Evolutionary conservation across 2,113 vertebrate species (phyloP).

Genomic region (Pimephales promelas): DNA sequence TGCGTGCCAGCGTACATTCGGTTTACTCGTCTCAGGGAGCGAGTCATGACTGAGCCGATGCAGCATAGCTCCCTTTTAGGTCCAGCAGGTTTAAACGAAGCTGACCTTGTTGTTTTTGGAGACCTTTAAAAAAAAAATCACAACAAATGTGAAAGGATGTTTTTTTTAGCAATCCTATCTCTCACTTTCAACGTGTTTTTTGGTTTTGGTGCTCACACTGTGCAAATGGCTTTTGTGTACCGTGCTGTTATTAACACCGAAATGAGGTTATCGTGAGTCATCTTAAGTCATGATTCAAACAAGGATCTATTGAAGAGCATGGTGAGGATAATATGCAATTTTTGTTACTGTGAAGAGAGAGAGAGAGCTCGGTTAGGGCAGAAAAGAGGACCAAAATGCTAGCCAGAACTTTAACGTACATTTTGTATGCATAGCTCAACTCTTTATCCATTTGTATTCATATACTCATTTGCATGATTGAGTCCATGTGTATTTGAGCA

Average conservation of each 20-base stretch:
- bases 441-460: slow-evolving; percentile 60
- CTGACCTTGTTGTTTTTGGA: slow-evolving; percentile 10
- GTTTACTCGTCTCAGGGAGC: slow-evolving; percentile 25
- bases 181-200: not conserved
- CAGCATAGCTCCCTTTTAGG: not conserved
- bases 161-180: not conserved
- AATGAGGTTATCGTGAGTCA: slow-evolving; percentile 13
- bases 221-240: not conserved
- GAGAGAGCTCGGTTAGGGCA: slow-evolving; percentile 28
- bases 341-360: slow-evolving; percentile 31
- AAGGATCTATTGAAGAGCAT: slow-evolving; percentile 28
- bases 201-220: not conserved
- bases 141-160: not conserved
- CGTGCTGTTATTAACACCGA: slow-evolving; percentile 15
- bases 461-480: slow-evolving; percentile 60
- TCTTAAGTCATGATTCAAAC: slow-evolving; percentile 12
- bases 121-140: not conserved
- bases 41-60: not conserved
- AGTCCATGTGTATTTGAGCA: slow-evolving; percentile 59
- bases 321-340: slow-evolving; percentile 38
- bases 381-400: slow-evolving; percentile 42
- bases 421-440: slow-evolving; percentile 60
- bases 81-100: not conserved
- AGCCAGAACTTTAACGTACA: slow-evolving; percentile 54
- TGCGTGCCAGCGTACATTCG: slow-evolving; percentile 18